Conservation (phyloP, 2,113 vertebrate species). For the Collichthys lucidus region DNA sequence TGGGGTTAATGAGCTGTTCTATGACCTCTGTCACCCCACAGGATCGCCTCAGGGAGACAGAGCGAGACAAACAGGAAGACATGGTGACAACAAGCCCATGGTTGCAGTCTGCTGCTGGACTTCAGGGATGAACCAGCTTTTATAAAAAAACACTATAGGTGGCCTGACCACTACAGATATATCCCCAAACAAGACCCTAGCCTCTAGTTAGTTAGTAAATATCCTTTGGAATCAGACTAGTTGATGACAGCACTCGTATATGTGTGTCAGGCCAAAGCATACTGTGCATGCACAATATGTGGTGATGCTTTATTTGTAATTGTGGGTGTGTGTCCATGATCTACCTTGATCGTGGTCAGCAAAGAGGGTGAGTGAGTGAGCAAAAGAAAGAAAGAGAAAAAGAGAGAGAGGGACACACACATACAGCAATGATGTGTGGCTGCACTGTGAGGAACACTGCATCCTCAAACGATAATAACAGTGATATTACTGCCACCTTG, state of each 20-base stretch:
- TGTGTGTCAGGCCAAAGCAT: background rate
- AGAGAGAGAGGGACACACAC: background rate
- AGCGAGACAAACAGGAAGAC: slow-evolving; percentile 79
- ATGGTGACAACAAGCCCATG: slow-evolving; percentile 72
- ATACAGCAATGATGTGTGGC: slow-evolving; percentile 25
- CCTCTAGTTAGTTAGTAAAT: background rate
- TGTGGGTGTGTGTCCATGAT: background rate
- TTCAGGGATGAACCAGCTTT: slow-evolving; percentile 32
- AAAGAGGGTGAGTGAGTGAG: slow-evolving; percentile 15
- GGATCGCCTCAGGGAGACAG: slow-evolving; percentile 74
- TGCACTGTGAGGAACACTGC: slow-evolving; percentile 8
- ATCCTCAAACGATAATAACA: slow-evolving; percentile 28
- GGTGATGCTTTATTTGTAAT: background rate
- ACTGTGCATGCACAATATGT: background rate
- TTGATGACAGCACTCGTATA: background rate
- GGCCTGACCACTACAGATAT: slow-evolving; percentile 9
- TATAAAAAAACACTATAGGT: slow-evolving; percentile 30
- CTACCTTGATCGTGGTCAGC: slow-evolving; percentile 4
- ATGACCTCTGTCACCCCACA: slow-evolving; percentile 78
- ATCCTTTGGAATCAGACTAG: background rate
- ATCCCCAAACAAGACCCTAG: background rate
- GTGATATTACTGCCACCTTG: slow-evolving; percentile 77
- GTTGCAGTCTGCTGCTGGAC: slow-evolving; percentile 56
- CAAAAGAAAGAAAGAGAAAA: background rate
- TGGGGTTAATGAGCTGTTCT: slow-evolving; percentile 84